Conservation (phyloP, 2,113 vertebrate genomes). For the Pteruthius melanotis region DNA sequence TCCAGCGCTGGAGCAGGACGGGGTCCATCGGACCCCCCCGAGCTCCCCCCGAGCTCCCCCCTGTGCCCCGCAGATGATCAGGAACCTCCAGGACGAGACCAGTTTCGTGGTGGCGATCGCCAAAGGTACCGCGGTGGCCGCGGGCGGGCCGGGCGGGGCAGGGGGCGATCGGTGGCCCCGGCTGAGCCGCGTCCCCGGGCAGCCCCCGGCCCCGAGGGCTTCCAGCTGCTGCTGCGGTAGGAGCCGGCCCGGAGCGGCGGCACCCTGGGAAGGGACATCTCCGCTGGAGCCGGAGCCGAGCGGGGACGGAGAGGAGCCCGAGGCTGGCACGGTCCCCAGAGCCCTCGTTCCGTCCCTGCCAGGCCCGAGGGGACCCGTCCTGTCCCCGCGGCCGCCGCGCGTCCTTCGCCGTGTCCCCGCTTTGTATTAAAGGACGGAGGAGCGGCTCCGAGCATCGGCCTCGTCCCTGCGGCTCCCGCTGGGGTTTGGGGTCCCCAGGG, state of each 20-base stretch:
- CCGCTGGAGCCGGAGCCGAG: neutral
- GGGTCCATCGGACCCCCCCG: too few relatives aligned
- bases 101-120: conserved; percentile 31
- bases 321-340: neutral
- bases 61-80: conserved; percentile 10
- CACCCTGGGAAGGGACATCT: neutral
- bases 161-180: neutral
- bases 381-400: neutral
- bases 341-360: neutral
- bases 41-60: neutral
- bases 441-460: neutral
- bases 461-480: neutral
- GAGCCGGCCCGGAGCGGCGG: neutral
- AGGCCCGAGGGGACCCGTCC: neutral
- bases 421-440: neutral
- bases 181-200: neutral
- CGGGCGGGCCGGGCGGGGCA: neutral
- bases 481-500: neutral
- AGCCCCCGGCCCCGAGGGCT: conserved; percentile 46
- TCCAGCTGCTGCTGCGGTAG: conserved; percentile 53
- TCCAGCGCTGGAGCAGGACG: neutral
- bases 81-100: conserved; percentile 52
- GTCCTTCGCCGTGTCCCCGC: neutral
- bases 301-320: neutral
- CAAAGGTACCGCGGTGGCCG: neutral